Conservation (phyloP, 2,797 vertebrate species). For the Lutjanus argentimaculatus region DNA sequence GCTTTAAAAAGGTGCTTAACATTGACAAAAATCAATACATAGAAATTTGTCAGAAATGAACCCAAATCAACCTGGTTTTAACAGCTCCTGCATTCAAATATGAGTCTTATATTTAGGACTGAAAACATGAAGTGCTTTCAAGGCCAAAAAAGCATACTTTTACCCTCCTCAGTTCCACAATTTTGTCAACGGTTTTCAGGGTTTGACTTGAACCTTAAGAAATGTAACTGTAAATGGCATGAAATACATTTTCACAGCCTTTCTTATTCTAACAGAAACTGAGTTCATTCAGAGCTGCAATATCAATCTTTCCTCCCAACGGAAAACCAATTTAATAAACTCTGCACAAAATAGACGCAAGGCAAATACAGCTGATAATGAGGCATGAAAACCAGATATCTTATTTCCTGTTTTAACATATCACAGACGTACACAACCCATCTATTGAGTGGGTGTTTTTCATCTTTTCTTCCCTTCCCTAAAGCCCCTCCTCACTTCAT, state of each 20-base stretch:
- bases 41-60: background rate
- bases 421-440: background rate
- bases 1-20: background rate
- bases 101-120: background rate
- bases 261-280: background rate
- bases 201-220: background rate
- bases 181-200: background rate
- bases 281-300: background rate
- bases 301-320: background rate
- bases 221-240: background rate
- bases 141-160: background rate
- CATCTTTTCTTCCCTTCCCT: background rate
- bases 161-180: background rate
- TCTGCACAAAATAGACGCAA: background rate
- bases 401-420: slow-evolving; percentile 40
- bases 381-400: background rate
- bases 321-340: background rate
- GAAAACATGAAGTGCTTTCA: background rate
- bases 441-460: slow-evolving; percentile 16
- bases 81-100: background rate
- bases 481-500: slow-evolving; percentile 40
- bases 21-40: background rate
- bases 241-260: background rate
- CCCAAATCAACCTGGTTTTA: background rate
- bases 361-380: background rate